phyloP scores from a whole-genome alignment of 2,888 invertebrate species.

The Lacanobia oleracea region DNA sequence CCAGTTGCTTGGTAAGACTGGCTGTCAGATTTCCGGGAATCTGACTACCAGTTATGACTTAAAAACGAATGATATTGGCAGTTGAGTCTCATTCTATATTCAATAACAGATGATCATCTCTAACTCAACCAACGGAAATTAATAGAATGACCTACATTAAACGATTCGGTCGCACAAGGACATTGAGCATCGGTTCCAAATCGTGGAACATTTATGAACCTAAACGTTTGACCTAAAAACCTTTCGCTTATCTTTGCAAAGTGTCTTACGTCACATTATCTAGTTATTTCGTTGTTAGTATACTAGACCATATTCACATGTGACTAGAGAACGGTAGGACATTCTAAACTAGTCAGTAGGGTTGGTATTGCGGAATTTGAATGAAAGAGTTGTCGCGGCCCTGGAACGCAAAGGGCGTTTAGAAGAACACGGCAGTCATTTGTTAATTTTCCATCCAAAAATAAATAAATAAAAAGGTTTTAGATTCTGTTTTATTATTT shows the following conservation, averaged over 20 bases:
- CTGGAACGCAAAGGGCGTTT: no score
- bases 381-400: no score
- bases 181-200: slow-evolving; percentile 25
- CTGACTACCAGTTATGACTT: background rate
- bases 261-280: slow-evolving; percentile 55
- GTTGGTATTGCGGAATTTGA: slow-evolving; percentile 10
- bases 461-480: no score
- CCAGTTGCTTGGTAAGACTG: no score
- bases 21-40: background rate
- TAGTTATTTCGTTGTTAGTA: slow-evolving; percentile 59
- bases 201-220: slow-evolving; percentile 32
- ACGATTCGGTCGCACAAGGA: slow-evolving; percentile 1
- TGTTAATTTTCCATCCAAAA: no score
- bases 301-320: slow-evolving; percentile 60
- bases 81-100: no score
- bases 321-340: slow-evolving; percentile 63
- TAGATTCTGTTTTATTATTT: no score
- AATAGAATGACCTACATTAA: background rate
- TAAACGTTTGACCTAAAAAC: slow-evolving; percentile 58
- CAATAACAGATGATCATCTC: no score
- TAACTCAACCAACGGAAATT: background rate
- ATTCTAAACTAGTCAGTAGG: slow-evolving; percentile 64
- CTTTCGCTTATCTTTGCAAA: slow-evolving; percentile 61
- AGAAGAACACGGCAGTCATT: no score
- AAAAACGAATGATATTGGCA: no score